A percentile compares a stretch with the other conserved stretches of the same genome.
Evolutionary conservation across 2,113 vertebrate species (phyloP).

Genomic region (Daboia siamensis): DNA sequence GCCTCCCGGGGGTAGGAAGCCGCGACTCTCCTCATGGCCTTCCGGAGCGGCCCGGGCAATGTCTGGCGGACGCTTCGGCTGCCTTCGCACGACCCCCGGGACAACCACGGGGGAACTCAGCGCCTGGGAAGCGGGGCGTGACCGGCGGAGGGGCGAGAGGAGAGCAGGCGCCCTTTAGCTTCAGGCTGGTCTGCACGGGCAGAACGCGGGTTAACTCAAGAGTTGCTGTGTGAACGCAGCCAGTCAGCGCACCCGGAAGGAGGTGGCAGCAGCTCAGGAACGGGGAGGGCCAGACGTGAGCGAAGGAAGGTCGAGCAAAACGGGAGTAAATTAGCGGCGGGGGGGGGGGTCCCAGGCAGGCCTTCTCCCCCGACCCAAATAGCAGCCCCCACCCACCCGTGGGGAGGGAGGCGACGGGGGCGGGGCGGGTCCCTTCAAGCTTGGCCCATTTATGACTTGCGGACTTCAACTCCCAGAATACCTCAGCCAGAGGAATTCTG

Average conservation of each 20-base stretch:
- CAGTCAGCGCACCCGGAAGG: background rate
- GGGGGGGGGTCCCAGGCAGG: background rate
- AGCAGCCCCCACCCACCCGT: background rate
- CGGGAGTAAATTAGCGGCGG: background rate
- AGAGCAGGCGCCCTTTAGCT: background rate
- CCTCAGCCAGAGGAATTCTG: no score
- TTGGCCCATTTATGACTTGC: no score
- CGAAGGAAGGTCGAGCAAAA: background rate
- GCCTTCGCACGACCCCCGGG: background rate
- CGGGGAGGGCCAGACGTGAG: rapidly evolving
- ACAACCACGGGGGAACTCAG: no score
- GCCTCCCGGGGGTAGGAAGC: no score
- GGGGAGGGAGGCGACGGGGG: rapidly evolving
- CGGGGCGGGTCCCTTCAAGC: no score
- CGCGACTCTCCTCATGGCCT: no score
- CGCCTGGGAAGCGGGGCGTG: no score
- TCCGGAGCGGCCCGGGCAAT: background rate
- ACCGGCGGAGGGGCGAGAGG: no score
- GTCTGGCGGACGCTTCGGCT: background rate
- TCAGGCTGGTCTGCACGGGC: background rate
- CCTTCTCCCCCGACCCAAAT: background rate
- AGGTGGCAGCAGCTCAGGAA: background rate
- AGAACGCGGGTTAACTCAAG: rapidly evolving
- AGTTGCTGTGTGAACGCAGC: background rate
- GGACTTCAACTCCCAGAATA: no score